Conservation (phyloP, 2,797 vertebrate species). For the Syngnathus acus region DNA sequence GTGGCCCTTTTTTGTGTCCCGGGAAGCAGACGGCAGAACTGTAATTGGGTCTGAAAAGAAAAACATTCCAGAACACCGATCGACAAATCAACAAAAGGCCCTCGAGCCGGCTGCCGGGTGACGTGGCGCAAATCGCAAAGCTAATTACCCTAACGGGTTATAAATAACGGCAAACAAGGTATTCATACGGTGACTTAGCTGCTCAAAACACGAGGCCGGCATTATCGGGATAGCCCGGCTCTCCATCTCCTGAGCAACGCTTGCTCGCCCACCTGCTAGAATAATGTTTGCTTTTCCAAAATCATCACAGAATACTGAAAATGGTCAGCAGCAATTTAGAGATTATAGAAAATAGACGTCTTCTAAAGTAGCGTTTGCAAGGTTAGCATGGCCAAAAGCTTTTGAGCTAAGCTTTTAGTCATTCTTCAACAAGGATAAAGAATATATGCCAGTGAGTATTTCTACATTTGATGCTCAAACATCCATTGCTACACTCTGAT, state of each 20-base stretch:
- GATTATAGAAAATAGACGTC: too few species aligned
- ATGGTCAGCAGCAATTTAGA: too few species aligned
- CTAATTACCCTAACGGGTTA: slow-evolving; percentile 31
- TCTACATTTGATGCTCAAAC: too few species aligned
- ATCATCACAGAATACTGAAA: background rate
- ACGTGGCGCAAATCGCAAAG: slow-evolving; percentile 26
- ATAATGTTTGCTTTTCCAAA: background rate
- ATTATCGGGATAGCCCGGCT: background rate
- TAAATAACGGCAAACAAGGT: slow-evolving; percentile 36
- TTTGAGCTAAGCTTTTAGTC: too few species aligned
- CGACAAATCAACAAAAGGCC: slow-evolving; percentile 24
- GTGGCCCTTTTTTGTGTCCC: too few species aligned
- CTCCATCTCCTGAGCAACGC: background rate
- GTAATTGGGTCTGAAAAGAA: slow-evolving; percentile 10
- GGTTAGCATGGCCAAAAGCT: too few species aligned
- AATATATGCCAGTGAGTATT: too few species aligned
- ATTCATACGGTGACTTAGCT: slow-evolving; percentile 9
- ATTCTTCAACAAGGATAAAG: too few species aligned
- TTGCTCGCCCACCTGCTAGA: background rate
- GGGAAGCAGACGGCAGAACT: slow-evolving; percentile 13
- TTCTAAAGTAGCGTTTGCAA: too few species aligned
- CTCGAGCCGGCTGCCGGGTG: slow-evolving; percentile 17
- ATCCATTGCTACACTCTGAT: too few species aligned
- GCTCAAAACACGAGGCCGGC: background rate
- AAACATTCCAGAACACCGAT: background rate